Evolutionary conservation across 2,797 vertebrate genomes (phyloP).

Genomic region (Lateolabrax maculatus): DNA sequence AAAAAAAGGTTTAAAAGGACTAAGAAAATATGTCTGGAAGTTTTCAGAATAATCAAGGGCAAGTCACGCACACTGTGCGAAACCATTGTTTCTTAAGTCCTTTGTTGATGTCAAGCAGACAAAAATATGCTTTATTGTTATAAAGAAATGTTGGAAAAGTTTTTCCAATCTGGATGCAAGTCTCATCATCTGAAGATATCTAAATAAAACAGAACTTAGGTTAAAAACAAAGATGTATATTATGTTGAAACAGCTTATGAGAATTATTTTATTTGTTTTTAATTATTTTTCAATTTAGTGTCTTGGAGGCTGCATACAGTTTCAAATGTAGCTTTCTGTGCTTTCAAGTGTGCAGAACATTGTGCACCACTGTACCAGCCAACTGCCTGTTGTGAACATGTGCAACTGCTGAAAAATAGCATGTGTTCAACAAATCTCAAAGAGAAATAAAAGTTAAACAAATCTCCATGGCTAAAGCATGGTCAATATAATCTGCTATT

Average conservation of each 20-base stretch:
- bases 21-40: conserved; percentile 3
- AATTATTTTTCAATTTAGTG: neutral
- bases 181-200: neutral
- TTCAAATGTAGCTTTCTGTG: neutral
- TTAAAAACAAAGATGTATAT: too few relatives aligned
- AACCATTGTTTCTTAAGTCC: neutral
- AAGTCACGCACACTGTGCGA: neutral
- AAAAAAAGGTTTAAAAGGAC: conserved; percentile 10
- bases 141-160: neutral
- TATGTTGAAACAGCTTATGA: neutral
- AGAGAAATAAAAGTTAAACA: conserved; percentile 26
- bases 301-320: neutral
- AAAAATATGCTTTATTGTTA: neutral
- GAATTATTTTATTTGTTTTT: too few relatives aligned
- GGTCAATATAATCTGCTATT: conserved; percentile 34
- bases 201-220: neutral
- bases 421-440: neutral
- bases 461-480: conserved; percentile 13
- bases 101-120: neutral
- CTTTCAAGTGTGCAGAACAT: neutral
- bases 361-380: neutral
- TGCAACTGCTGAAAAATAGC: conserved; percentile 13
- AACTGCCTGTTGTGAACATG: conserved; percentile 41
- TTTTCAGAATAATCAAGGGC: neutral
- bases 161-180: neutral